These are phyloP conservation scores for Zaprionus inermis DNA, from an alignment of 1,140 invertebrate species.

Conservation along the genomic window DNA sequence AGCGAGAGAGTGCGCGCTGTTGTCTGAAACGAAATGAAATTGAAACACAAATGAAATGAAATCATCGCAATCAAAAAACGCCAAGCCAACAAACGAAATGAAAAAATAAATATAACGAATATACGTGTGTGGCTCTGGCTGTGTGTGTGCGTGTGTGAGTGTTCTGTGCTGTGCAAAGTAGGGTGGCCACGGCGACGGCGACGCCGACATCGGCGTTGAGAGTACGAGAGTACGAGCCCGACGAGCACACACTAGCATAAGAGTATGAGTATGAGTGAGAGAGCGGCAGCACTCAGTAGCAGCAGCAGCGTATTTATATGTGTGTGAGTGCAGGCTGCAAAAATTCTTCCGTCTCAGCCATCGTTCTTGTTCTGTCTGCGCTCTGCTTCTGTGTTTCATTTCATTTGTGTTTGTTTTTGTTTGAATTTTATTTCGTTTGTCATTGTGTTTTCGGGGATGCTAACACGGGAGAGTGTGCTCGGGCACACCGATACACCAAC, in stretches of 20 bases:
- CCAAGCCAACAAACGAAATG: constrained; percentile 73
- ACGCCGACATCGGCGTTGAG: constrained; percentile 30
- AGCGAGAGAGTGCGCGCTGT: constrained; percentile 41
- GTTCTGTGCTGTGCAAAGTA: constrained; percentile 11
- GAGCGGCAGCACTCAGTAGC: constrained; percentile 18
- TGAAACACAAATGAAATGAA: constrained; percentile 79
- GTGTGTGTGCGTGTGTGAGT: constrained; percentile 48
- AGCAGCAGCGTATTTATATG: no score
- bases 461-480: constrained; percentile 34
- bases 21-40: constrained; percentile 78
- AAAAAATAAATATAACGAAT: constrained; percentile 81
- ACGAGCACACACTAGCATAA: constrained; percentile 9
- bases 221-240: background rate
- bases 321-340: constrained; percentile 39
- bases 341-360: constrained; percentile 55
- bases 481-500: constrained; percentile 17
- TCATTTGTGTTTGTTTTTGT: constrained; percentile 70
- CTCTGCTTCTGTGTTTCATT: constrained; percentile 56
- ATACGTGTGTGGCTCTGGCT: background rate
- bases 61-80: constrained; percentile 59
- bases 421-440: constrained; percentile 76
- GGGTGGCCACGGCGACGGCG: constrained; percentile 45
- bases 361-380: constrained; percentile 57
- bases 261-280: constrained; percentile 41
- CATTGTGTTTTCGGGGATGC: constrained; percentile 82